These are phyloP conservation scores for Chrysolina oricalcia DNA, from an alignment of 2,888 invertebrate species.

Conservation along the genomic window DNA sequence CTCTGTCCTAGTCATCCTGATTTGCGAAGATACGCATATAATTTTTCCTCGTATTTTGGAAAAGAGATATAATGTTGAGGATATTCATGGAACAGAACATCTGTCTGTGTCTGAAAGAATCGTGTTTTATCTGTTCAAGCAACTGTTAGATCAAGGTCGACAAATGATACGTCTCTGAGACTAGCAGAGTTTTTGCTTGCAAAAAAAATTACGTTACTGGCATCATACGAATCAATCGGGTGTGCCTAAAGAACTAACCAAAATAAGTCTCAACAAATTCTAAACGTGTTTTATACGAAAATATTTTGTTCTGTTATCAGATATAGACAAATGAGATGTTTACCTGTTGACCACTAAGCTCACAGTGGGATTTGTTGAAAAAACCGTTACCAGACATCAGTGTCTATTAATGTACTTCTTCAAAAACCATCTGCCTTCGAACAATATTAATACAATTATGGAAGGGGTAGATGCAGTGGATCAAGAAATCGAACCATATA, in stretches of 20 bases:
- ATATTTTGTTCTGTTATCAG: not conserved
- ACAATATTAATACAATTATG: too few relatives aligned
- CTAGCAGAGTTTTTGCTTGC: conserved; percentile 2
- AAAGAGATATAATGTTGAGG: too few relatives aligned
- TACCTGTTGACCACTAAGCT: not conserved
- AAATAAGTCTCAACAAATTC: not conserved
- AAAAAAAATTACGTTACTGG: not conserved
- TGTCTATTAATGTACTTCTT: not conserved
- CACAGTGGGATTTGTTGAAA: conserved; percentile 20
- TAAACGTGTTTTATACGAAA: not conserved
- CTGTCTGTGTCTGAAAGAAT: too few relatives aligned
- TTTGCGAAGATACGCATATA: too few relatives aligned
- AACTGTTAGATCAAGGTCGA: too few relatives aligned
- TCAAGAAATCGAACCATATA: conserved; percentile 10
- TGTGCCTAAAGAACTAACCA: not conserved
- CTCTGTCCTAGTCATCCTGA: too few relatives aligned
- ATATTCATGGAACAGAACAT: too few relatives aligned
- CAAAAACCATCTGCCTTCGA: conserved; percentile 22
- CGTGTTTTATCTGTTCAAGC: too few relatives aligned
- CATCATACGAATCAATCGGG: not conserved
- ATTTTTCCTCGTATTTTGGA: too few relatives aligned
- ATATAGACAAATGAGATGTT: not conserved
- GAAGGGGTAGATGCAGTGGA: conserved; percentile 18
- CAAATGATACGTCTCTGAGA: too few relatives aligned
- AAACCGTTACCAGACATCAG: conserved; percentile 16